These are phyloP conservation scores for Tyria jacobaeae DNA, from an alignment of 2,888 invertebrate genomes.

Conservation along the genomic window DNA sequence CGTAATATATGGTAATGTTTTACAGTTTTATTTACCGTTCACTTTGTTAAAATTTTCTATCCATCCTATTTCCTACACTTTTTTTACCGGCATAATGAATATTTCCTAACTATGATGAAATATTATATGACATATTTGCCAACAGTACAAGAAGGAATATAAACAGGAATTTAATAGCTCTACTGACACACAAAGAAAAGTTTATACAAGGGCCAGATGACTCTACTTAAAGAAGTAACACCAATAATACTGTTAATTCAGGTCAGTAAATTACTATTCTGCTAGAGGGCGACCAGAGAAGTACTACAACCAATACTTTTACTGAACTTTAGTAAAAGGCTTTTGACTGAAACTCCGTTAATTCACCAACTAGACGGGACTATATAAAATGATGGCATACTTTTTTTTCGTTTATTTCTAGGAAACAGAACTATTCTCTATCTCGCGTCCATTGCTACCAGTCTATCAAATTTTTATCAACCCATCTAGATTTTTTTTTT, in stretches of 20 bases:
- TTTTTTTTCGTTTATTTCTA: no score
- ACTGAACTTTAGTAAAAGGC: no score
- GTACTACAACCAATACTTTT: no score
- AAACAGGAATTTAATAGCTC: conserved; percentile 22
- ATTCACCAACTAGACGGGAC: no score
- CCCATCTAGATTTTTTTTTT: no score
- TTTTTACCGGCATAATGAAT: not conserved
- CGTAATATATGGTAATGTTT: not conserved
- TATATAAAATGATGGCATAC: no score
- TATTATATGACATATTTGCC: conserved; percentile 17
- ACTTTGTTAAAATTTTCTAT: not conserved
- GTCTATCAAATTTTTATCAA: no score
- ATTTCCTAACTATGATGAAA: conserved; percentile 29
- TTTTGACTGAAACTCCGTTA: no score
- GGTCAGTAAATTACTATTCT: conserved; percentile 28
- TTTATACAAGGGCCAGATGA: conserved; percentile 26
- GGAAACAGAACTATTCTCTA: no score
- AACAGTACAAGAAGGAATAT: conserved; percentile 25
- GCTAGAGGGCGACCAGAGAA: not conserved
- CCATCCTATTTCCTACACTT: not conserved
- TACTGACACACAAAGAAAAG: conserved; percentile 19
- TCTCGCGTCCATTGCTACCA: no score
- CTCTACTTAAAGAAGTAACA: conserved; percentile 16
- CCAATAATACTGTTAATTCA: conserved; percentile 24
- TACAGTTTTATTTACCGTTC: not conserved